phyloP scores from a whole-genome alignment of 2,797 vertebrate species.

The Alectoris magna region DNA sequence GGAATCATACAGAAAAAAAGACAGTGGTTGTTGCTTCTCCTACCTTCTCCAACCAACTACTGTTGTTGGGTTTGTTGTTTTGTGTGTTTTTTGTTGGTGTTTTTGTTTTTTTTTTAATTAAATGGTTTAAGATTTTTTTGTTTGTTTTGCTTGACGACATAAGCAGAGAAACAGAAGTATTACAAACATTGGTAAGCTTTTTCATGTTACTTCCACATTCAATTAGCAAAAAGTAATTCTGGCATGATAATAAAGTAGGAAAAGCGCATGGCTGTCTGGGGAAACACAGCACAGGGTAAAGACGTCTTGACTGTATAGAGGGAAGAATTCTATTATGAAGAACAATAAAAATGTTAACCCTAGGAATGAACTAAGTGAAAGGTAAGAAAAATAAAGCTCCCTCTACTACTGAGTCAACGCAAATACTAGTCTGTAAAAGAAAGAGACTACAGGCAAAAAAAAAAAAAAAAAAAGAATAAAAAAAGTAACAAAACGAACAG shows the following conservation, averaged over 20 bases:
- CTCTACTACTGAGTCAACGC: background rate
- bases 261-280: background rate
- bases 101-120: background rate
- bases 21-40: background rate
- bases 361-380: background rate
- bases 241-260: background rate
- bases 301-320: background rate
- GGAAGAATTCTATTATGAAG: background rate
- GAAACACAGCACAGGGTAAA: background rate
- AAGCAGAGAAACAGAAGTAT: background rate
- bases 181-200: background rate
- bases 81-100: background rate
- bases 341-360: background rate
- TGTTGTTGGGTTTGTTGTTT: background rate
- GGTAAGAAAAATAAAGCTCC: background rate
- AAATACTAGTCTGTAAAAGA: background rate
- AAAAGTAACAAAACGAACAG: background rate
- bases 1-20: background rate
- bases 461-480: background rate
- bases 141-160: background rate
- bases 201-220: background rate
- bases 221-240: background rate
- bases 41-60: background rate
- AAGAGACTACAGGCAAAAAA: background rate
- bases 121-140: background rate